A percentile compares a stretch with the other conserved stretches of the same genome.
Conservation (phyloP, 1,140 invertebrate genomes). For the Anastrepha ludens region DNA sequence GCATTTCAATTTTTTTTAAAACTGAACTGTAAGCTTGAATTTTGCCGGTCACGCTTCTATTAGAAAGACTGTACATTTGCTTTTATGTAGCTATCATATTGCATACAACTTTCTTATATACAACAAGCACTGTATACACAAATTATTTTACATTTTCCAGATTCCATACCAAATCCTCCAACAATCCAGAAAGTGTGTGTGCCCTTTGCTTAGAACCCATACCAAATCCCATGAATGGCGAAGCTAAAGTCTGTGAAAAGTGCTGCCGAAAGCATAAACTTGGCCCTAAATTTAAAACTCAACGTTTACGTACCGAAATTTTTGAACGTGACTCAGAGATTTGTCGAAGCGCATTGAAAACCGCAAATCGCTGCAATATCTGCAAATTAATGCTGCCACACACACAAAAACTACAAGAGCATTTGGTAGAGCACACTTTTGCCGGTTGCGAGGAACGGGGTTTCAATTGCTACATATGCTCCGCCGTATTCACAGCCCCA, state of each 20-base stretch:
- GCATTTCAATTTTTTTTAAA: no score
- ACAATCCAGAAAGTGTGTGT: constrained; percentile 66
- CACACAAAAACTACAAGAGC: constrained; percentile 84
- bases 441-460: constrained; percentile 85
- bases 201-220: constrained; percentile 70
- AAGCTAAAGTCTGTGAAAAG: constrained; percentile 71
- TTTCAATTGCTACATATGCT: constrained; percentile 91
- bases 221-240: constrained; percentile 53
- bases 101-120: no score
- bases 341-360: constrained; percentile 35
- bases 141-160: constrained; percentile 58
- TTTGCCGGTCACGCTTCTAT: no score
- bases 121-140: neutral
- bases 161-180: constrained; percentile 70
- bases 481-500: constrained; percentile 89
- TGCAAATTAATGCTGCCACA: constrained; percentile 72
- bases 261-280: constrained; percentile 72
- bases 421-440: constrained; percentile 95
- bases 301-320: constrained; percentile 45
- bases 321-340: constrained; percentile 49
- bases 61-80: no score
- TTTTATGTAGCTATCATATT: no score
- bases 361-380: constrained; percentile 70
- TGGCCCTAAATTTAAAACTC: constrained; percentile 61
- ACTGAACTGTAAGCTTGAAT: no score